Percentiles rank a stretch among this genome's conserved stretches.
phyloP scores from a whole-genome alignment of 2,797 vertebrate genomes.

The Schizopygopsis malacanthus region DNA sequence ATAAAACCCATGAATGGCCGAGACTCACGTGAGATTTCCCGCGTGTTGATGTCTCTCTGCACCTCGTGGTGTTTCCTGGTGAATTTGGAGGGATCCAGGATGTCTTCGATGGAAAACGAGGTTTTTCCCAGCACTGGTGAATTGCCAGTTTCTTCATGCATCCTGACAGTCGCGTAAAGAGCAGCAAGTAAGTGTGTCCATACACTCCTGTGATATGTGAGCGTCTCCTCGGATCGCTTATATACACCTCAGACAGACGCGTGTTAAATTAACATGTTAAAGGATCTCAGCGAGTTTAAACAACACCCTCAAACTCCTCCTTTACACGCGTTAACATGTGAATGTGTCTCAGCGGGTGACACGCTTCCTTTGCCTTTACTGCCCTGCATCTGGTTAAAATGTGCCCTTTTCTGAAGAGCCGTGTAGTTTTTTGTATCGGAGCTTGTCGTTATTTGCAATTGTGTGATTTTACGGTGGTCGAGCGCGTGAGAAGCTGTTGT shows the following conservation, averaged over 20 bases:
- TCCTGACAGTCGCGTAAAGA: conserved; percentile 46
- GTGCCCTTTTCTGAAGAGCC: conserved; percentile 72
- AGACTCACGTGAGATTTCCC: conserved; percentile 57
- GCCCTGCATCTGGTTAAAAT: conserved; percentile 77
- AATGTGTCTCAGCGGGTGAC: conserved; percentile 70
- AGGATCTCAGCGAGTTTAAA: conserved; percentile 50
- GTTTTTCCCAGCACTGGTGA: conserved; percentile 52
- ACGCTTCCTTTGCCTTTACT: conserved; percentile 72
- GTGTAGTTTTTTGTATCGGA: conserved; percentile 74
- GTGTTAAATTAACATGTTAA: conserved; percentile 70
- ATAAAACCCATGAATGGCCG: too few relatives aligned
- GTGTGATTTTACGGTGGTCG: conserved; percentile 69
- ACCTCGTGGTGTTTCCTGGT: conserved; percentile 53
- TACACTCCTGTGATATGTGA: neutral
- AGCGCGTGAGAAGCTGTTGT: conserved; percentile 74
- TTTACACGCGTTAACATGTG: conserved; percentile 67
- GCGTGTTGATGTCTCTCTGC: neutral
- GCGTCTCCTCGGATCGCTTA: neutral
- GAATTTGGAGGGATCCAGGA: conserved; percentile 76
- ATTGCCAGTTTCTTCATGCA: conserved; percentile 66
- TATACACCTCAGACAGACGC: conserved; percentile 59
- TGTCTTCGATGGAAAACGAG: conserved; percentile 77
- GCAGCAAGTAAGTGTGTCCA: neutral
- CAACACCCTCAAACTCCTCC: conserved; percentile 54
- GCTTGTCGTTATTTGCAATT: conserved; percentile 77